Base-by-base conservation (phyloP, 2,113 vertebrate genomes). In the Platanista minor region DNA sequence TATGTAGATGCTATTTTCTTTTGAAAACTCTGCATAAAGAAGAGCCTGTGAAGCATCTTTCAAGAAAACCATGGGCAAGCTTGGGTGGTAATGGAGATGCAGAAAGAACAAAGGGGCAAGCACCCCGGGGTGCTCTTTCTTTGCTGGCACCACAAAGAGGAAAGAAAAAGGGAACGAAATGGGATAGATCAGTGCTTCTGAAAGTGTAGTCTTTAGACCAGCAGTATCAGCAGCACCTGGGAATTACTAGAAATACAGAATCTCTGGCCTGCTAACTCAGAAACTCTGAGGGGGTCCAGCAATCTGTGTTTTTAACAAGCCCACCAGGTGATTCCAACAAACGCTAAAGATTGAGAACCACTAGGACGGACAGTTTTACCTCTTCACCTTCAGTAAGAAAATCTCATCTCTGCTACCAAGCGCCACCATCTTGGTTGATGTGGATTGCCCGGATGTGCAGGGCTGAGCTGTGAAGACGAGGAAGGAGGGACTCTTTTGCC, bases 1-100 rank as follows among this genome's bases (percentile, higher is more conserved):
- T 94, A 84, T n/a, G 39, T 69, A 66, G 82, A 81, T 90, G 64
- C 64, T 90, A 69, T 91, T 75, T 95, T 90, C 78, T 52, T 93
- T 93, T 90, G 89, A 90, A 96, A 89, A 69, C 43, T 83, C 43
- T 83, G 75, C 87, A 89, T 91, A 18, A 84, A 74, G 17, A 85
- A 87, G 17, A 91, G 29, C 54, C 82, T 82, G 41, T 67, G 66
- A 93, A 86, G 29, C 5, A 1, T 69, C 91, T 96, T 69, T 97
- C 6, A 71, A 90, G 93, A 15, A 52, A 39, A 71, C 29, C 25
- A 12, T 41, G 39, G 52, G 86, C 46, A 67, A 57, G 64, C 36
- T 39, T 72, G 17, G 66, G 81, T 80, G 41, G 59, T 77, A 49
- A 78, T 13, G 3, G 61, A 86, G 52, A 36, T 67, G 33, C 12